Conservation (phyloP, 2,888 invertebrate species). For the Polyploca ridens region DNA sequence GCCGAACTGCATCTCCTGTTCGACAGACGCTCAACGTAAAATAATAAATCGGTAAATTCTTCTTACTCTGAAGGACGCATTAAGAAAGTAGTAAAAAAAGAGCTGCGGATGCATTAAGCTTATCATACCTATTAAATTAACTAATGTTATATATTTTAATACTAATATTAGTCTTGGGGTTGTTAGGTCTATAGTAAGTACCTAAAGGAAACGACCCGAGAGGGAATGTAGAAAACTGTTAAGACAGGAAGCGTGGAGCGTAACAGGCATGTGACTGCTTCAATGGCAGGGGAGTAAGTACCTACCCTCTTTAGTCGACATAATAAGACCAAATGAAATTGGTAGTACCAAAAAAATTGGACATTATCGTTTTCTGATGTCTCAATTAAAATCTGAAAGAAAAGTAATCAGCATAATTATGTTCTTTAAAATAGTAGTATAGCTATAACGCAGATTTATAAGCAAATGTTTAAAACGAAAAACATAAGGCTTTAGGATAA, state of each 20-base stretch:
- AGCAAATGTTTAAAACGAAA: too few relatives aligned
- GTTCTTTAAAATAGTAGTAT: not conserved
- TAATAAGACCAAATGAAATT: conserved; percentile 13
- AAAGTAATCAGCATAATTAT: not conserved
- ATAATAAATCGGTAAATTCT: too few relatives aligned
- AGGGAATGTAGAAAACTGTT: conserved; percentile 44
- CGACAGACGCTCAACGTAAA: too few relatives aligned
- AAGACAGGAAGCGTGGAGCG: conserved; percentile 40
- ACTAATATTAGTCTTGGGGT: conserved; percentile 13
- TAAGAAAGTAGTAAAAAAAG: too few relatives aligned
- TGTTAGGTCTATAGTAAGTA: conserved; percentile 15
- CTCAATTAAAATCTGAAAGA: not conserved
- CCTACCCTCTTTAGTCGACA: conserved; percentile 9
- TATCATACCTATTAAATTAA: too few relatives aligned
- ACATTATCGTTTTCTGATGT: not conserved
- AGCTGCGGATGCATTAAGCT: too few relatives aligned
- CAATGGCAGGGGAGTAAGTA: conserved; percentile 22
- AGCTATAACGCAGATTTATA: not conserved
- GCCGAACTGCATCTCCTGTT: too few relatives aligned
- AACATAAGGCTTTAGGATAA: too few relatives aligned
- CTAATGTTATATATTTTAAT: not conserved
- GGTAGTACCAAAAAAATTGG: not conserved
- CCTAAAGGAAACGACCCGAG: conserved; percentile 35
- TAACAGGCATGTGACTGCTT: conserved; percentile 37
- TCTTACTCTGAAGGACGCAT: too few relatives aligned